Conservation (phyloP, 2,797 vertebrate species). For the Peromyscus melanophrys region DNA sequence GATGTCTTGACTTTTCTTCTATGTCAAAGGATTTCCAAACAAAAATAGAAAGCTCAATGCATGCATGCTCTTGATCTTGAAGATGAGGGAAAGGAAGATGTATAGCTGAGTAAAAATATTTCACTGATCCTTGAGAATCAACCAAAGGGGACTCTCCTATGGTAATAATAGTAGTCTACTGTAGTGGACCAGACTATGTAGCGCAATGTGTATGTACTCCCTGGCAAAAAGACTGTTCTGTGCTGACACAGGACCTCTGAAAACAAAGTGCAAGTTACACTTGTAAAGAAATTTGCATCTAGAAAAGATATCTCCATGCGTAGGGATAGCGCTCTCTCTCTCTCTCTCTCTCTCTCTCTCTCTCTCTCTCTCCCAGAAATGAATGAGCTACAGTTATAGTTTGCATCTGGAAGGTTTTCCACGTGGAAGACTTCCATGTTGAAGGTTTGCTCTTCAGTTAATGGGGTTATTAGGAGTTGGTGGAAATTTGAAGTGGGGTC, state of each 20-base stretch:
- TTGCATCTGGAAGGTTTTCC: not conserved
- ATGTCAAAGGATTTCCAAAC: not conserved
- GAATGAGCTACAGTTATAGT: not conserved
- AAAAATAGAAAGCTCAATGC: not conserved
- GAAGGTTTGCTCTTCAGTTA: not conserved
- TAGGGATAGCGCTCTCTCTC: not conserved
- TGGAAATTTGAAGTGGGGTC: not conserved
- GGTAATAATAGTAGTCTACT: not conserved
- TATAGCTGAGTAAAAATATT: conserved; percentile 28
- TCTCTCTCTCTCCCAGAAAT: not conserved
- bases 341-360: too few species aligned
- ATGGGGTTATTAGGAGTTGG: not conserved
- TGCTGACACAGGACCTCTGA: not conserved
- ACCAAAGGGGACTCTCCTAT: not conserved
- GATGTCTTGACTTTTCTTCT: not conserved
- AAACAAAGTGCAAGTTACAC: not conserved
- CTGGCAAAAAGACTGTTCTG: not conserved
- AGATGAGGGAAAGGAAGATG: not conserved
- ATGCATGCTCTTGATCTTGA: not conserved
- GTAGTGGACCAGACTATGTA: not conserved
- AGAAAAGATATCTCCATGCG: not conserved
- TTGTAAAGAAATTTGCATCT: not conserved
- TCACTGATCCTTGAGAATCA: conserved; percentile 47
- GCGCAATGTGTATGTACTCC: too few species aligned
- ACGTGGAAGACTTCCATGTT: not conserved